Base-by-base conservation (phyloP, 2,113 vertebrate species). In the Otus sunia region DNA sequence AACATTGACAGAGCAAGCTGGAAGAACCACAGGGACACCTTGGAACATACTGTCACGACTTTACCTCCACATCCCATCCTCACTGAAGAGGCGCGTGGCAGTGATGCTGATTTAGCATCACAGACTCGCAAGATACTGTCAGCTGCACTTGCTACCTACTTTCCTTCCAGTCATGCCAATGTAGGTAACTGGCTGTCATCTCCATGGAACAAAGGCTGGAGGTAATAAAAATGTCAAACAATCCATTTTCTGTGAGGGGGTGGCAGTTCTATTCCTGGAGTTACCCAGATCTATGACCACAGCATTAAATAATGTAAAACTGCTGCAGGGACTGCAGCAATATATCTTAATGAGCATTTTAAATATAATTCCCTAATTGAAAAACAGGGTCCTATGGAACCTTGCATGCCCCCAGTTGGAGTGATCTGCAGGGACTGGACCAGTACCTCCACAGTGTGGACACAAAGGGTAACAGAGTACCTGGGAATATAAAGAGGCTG, bases 1-100 rank as follows among this genome's bases (percentile, higher is more conserved):
- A 94, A 94, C 69, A n/a, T 30, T 80, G 90, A 69, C 85, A 93
- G 82, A 90, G 49, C 36, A 93, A 88, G 50, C 74, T 96, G 81
- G 63, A 75, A 93, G 74, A 90, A 59, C 50, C 2, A 8, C 82
- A 53, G 75, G 82, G 93, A 74, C 85, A 90, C 78, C 82, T 92
- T 88, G 58, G 82, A 90, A 96, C 82, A 25, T 11, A 25, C 82
- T 88, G 95, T 96, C 96, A 96, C 59, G 75, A 96, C 82, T 96
- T 84, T 92, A 74, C 76, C 80, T 91, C 89, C 37, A 47, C 67
- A 62, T n/a, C 67, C 47, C 0, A 0, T 88, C 69, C 81, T 88
- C 41, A 53, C 1, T 26, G 88, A 69, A 76, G 36, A 32, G 80
- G 78, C 94, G 94, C 74, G 17, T 90, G 94, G 87, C 41, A 49